These are phyloP conservation scores for Armadillidium nasatum DNA, from an alignment of 1,140 invertebrate species.

Conservation along the genomic window DNA sequence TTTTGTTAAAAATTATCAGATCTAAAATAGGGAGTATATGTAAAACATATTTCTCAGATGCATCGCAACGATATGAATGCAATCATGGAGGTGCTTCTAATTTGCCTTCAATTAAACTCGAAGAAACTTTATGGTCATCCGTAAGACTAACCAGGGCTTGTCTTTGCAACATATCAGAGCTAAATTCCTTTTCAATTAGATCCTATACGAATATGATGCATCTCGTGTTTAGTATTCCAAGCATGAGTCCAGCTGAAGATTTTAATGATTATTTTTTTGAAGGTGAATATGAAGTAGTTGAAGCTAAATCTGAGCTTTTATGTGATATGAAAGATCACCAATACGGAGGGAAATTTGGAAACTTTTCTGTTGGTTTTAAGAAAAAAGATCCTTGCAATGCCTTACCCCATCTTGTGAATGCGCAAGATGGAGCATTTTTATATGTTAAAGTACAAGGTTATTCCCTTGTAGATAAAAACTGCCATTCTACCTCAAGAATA, in stretches of 20 bases:
- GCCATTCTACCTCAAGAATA: slow-evolving; percentile 33
- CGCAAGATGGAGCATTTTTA: slow-evolving; percentile 37
- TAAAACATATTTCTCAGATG: slow-evolving; percentile 33
- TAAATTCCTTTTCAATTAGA: slow-evolving; percentile 33
- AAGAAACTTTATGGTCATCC: slow-evolving; percentile 40
- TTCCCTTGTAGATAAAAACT: slow-evolving; percentile 36
- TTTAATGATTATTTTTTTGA: slow-evolving; percentile 43
- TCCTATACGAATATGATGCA: slow-evolving; percentile 37
- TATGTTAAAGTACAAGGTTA: slow-evolving; percentile 36
- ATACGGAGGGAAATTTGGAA: slow-evolving; percentile 32
- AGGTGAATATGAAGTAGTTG: slow-evolving; percentile 37
- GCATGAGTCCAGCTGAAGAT: slow-evolving; percentile 41
- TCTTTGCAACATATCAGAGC: slow-evolving; percentile 37
- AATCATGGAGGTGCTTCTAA: slow-evolving; percentile 33
- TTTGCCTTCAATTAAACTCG: slow-evolving; percentile 37
- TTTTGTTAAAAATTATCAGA: background rate
- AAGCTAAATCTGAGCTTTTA: slow-evolving; percentile 14
- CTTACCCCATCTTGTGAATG: slow-evolving; percentile 38
- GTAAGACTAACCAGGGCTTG: slow-evolving; percentile 39
- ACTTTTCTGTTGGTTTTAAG: slow-evolving; percentile 38
- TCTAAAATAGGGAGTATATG: slow-evolving; percentile 37
- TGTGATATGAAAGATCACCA: slow-evolving; percentile 13
- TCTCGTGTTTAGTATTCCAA: slow-evolving; percentile 38
- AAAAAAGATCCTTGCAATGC: slow-evolving; percentile 26
- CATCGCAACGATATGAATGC: slow-evolving; percentile 38